phyloP scores from a whole-genome alignment of 2,888 invertebrate species.

The Megalurothrips usitatus region DNA sequence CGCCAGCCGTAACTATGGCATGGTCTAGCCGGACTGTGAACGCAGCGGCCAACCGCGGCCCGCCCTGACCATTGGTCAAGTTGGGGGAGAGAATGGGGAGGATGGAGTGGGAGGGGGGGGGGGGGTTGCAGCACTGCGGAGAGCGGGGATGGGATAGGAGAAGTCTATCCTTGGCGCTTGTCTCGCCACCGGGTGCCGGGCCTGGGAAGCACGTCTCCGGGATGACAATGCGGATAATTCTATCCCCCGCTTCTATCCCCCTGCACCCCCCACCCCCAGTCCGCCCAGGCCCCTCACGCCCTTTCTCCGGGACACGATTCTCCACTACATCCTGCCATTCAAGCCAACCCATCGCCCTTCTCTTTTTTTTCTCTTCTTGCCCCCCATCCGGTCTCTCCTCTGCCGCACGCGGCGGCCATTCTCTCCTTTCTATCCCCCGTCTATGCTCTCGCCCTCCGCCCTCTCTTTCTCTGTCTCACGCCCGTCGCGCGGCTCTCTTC shows the following conservation, averaged over 20 bases:
- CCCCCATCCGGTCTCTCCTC: not conserved
- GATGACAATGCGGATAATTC: constrained; percentile 9
- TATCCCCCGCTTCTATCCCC: not conserved
- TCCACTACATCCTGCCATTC: too few species aligned
- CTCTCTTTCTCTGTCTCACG: not conserved
- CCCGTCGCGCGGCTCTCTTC: not conserved
- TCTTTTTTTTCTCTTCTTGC: not conserved
- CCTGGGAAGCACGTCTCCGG: not conserved
- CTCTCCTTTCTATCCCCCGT: not conserved
- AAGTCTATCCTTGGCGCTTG: not conserved
- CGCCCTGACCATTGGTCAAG: not conserved
- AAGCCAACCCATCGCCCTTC: too few species aligned
- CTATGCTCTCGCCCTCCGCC: not conserved
- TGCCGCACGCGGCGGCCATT: not conserved
- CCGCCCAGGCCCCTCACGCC: too few species aligned
- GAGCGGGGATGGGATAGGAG: too few species aligned
- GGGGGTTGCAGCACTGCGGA: not conserved
- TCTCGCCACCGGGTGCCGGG: not conserved
- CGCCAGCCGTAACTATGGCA: too few species aligned
- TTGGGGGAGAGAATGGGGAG: not conserved
- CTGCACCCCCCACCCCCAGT: too few species aligned
- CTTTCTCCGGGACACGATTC: too few species aligned
- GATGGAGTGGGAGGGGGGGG: not conserved
- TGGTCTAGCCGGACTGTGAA: too few species aligned
- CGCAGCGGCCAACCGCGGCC: not conserved